Percentiles rank a stretch among this genome's conserved stretches.
Conservation (phyloP, 2,888 invertebrate species). For the Conchocele bisecta region DNA sequence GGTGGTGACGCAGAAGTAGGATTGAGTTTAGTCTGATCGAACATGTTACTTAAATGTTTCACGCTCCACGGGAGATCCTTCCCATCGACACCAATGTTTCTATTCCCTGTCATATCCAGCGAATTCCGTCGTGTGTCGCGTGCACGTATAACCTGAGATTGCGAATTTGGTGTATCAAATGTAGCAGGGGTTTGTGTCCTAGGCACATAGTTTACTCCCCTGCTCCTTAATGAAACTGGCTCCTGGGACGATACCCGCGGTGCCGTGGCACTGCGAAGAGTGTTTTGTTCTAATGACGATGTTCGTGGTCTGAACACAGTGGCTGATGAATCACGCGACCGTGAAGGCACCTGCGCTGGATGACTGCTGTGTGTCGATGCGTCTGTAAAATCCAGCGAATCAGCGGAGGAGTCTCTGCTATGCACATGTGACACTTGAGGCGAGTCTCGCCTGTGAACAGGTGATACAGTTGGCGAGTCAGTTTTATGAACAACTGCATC, state of each 20-base stretch:
- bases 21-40: constrained; percentile 48
- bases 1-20: constrained; percentile 13
- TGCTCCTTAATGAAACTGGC: constrained; percentile 11
- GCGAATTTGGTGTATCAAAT: constrained; percentile 17
- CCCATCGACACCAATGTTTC: background rate
- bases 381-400: constrained; percentile 1
- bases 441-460: too few species aligned
- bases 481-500: too few species aligned
- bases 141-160: background rate
- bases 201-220: constrained; percentile 40
- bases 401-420: constrained; percentile 25
- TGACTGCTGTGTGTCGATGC: background rate
- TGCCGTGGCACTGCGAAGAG: constrained; percentile 8
- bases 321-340: background rate
- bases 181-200: background rate
- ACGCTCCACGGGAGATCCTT: constrained; percentile 76
- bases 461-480: too few species aligned
- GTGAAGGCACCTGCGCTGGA: background rate
- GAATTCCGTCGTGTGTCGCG: constrained; percentile 9
- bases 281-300: constrained; percentile 46
- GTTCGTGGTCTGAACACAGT: constrained; percentile 49
- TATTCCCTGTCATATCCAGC: constrained; percentile 23
- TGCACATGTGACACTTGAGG: too few species aligned
- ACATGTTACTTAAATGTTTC: constrained; percentile 67
- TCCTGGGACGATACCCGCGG: constrained; percentile 30